These are phyloP conservation scores for Oryzias sinensis DNA, from an alignment of 2,797 vertebrate species.

Conservation along the genomic window DNA sequence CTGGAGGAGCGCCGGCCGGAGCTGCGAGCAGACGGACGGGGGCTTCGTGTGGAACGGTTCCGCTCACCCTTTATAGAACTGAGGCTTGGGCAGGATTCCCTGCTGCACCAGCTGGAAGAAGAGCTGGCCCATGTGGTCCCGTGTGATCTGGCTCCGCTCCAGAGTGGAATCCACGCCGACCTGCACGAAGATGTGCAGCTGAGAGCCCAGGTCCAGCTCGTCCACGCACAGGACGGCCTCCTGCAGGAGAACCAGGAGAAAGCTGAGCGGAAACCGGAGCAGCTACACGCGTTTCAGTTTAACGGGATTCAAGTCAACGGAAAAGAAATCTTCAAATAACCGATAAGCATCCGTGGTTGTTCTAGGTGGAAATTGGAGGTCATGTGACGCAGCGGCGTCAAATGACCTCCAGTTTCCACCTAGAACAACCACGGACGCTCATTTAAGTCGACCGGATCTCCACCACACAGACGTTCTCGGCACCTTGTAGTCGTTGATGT, in stretches of 20 bases:
- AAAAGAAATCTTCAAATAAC: too few relatives aligned
- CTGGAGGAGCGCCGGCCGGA: background rate
- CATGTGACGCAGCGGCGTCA: too few relatives aligned
- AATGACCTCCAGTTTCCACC: too few relatives aligned
- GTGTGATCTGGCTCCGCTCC: conserved; percentile 93
- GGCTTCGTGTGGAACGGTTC: background rate
- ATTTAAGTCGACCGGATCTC: too few relatives aligned
- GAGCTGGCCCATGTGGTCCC: conserved; percentile 95
- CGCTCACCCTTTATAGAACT: conserved; percentile 91
- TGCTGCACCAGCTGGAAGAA: conserved; percentile 88
- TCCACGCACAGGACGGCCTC: conserved; percentile 94
- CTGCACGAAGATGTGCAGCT: conserved; percentile 86
- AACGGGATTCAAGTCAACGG: too few relatives aligned
- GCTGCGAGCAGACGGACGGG: background rate
- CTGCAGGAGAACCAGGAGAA: conserved; percentile 61
- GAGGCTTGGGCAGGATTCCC: conserved; percentile 83
- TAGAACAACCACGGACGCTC: too few relatives aligned
- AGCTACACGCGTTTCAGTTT: too few relatives aligned
- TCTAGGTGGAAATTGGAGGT: too few relatives aligned
- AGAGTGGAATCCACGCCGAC: conserved; percentile 94
- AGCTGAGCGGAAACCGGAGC: background rate
- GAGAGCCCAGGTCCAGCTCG: conserved; percentile 82
- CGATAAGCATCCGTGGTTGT: too few relatives aligned
- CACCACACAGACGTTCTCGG: conserved; percentile 5
- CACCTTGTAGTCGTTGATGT: conserved; percentile 98